Evolutionary conservation across 2,113 vertebrate genomes (phyloP).

Genomic region (Lophius piscatorius): DNA sequence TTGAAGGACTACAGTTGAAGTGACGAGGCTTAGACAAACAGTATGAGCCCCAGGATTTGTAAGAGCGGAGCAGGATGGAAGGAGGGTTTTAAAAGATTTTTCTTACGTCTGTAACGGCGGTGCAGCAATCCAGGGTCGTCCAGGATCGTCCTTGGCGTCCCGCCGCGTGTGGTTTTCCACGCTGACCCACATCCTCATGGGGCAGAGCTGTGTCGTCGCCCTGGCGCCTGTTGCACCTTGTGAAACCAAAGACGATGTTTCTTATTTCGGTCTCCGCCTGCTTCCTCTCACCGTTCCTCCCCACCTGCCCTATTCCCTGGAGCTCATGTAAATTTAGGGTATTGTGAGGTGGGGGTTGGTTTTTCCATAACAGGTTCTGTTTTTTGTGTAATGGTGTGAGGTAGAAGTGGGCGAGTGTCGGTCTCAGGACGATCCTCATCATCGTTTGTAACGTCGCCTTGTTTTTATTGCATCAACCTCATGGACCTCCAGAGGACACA

Average conservation of each 20-base stretch:
- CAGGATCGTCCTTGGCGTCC: conserved; percentile 31
- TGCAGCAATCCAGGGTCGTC: not conserved
- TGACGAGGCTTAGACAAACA: too few relatives aligned
- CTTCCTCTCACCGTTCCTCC: conserved; percentile 18
- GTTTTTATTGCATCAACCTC: too few relatives aligned
- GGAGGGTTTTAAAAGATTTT: not conserved
- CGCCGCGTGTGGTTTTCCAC: conserved; percentile 45
- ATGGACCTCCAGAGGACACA: too few relatives aligned
- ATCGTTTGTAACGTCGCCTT: too few relatives aligned
- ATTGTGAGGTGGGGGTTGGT: not conserved
- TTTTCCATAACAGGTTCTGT: conserved; percentile 3
- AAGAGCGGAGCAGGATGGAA: not conserved
- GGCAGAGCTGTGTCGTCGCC: conserved; percentile 33
- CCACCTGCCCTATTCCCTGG: conserved; percentile 45
- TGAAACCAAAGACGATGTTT: conserved; percentile 46
- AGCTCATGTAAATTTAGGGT: conserved; percentile 31
- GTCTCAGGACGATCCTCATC: too few relatives aligned
- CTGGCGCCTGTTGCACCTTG: conserved; percentile 11
- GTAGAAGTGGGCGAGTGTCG: not conserved
- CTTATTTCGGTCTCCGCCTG: conserved; percentile 8
- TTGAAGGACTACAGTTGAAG: too few relatives aligned
- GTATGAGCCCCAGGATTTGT: too few relatives aligned
- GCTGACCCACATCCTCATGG: conserved; percentile 33
- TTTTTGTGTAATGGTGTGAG: conserved; percentile 4
- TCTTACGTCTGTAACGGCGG: not conserved